Conservation (phyloP, 2,888 invertebrate species). For the Meteorus cinctellus region DNA sequence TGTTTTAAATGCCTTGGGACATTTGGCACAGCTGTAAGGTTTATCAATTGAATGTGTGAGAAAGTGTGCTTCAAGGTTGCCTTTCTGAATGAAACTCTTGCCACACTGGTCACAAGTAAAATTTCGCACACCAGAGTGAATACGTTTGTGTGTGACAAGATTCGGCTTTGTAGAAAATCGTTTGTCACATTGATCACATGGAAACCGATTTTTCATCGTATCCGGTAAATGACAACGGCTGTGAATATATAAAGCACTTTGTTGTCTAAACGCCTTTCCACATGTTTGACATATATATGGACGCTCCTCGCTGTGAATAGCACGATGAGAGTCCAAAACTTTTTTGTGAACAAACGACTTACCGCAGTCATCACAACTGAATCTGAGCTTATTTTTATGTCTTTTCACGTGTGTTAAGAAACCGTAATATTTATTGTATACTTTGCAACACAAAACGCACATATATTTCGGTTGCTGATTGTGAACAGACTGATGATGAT, state of each 20-base stretch:
- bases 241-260: conserved; percentile 76
- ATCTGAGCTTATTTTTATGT: conserved; percentile 79
- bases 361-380: conserved; percentile 76
- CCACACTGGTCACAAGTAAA: conserved; percentile 78
- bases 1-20: conserved; percentile 77
- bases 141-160: conserved; percentile 76
- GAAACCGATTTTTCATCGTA: conserved; percentile 76
- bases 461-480: conserved; percentile 79
- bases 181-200: conserved; percentile 78
- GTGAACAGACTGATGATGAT: conserved; percentile 79
- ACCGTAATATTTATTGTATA: conserved; percentile 78
- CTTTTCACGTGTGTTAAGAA: conserved; percentile 80
- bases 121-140: conserved; percentile 76
- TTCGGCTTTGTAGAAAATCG: conserved; percentile 77
- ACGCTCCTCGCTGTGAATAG: conserved; percentile 74
- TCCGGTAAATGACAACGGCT: conserved; percentile 76
- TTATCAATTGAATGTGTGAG: conserved; percentile 75
- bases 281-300: conserved; percentile 76
- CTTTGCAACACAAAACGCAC: conserved; percentile 81
- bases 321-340: conserved; percentile 74
- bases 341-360: conserved; percentile 76
- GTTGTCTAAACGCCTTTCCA: conserved; percentile 77
- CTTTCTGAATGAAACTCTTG: conserved; percentile 78
- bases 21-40: conserved; percentile 74
- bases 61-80: conserved; percentile 77